Base-by-base conservation (phyloP, 2,113 vertebrate genomes). In the Tachycineta bicolor region DNA sequence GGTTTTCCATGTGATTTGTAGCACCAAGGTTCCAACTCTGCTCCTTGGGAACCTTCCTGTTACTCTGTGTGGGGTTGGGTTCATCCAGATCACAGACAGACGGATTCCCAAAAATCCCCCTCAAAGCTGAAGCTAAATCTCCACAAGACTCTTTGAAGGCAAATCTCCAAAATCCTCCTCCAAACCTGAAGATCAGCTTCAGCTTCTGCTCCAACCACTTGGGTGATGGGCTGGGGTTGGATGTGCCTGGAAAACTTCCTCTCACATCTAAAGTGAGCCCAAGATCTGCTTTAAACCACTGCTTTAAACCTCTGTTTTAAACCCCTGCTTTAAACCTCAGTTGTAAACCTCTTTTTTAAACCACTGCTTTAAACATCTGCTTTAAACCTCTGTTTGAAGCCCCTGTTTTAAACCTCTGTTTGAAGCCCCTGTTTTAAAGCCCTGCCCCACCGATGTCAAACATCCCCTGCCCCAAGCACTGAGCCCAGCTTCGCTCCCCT, bases 191-290 rank as follows among this genome's bases (percentile, higher is more conserved):
- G 28, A 9, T 6, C 55, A 39, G 19, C 44, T n/a, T 20, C 50
- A 44, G 62, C 39, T 29, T 15, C 33, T 31, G 33, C n/a, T 58
- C 63, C 52, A 49, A 28, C 18, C 49, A 12, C 28, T 44, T 49
- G 49, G 55, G 68, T 6, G 0, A 0, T 1, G 24, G 17, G 67
- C 37, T 49, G 6, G 5, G 14, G 4, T 0, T 22, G 44, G 55
- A 4, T 34, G 11, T 17, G 6, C 29, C 23, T 82, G 37, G 58
- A 62, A 67, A 78, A 21, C 12, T 24, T 53, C 28, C 6, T 49
- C 49, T 50, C 2, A 3, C 22, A 56, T 41, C 50, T 6, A 1
- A 44, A 34, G 10, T 1, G 63, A 76, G 71, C 22, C 14, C 31
- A 21, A 9, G 3, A 16, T 25, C 47, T 67, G 43, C 58, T 49